These are phyloP conservation scores for Drosophila ogumai DNA, from an alignment of 1,140 invertebrate genomes.

Conservation along the genomic window DNA sequence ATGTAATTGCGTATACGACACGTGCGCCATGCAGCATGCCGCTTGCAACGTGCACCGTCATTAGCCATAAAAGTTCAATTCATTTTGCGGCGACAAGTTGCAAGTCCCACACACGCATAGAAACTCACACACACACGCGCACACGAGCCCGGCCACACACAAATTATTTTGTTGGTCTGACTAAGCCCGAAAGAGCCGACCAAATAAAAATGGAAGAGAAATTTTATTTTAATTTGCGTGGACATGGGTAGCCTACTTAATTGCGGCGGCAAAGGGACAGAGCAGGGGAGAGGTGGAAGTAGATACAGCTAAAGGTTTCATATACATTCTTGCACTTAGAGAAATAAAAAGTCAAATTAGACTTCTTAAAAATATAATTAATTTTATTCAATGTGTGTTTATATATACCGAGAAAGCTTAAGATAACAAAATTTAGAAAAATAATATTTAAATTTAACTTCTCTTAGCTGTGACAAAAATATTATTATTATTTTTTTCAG, in stretches of 20 bases:
- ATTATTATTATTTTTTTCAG: not conserved
- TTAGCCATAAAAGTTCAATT: conserved; percentile 72
- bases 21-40: conserved; percentile 53
- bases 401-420: not conserved
- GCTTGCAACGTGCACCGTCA: conserved; percentile 48
- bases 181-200: conserved; percentile 38
- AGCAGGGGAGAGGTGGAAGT: not conserved
- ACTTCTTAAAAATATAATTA: too few species aligned
- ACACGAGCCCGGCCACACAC: conserved; percentile 16
- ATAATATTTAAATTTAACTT: not conserved
- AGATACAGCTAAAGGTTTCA: not conserved
- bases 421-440: not conserved
- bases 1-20: conserved; percentile 72
- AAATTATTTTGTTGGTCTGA: conserved; percentile 62
- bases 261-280: conserved; percentile 44
- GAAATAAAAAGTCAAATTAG: not conserved
- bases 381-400: not conserved
- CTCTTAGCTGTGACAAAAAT: too few species aligned
- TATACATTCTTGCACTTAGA: conserved; percentile 6
- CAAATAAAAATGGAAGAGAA: conserved; percentile 49
- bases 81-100: conserved; percentile 63
- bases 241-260: conserved; percentile 76
- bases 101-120: conserved; percentile 11
- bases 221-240: conserved; percentile 77
- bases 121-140: not conserved